These are phyloP conservation scores for Smittia sp. DNA, from an alignment of 2,888 invertebrate genomes.

Conservation along the genomic window DNA sequence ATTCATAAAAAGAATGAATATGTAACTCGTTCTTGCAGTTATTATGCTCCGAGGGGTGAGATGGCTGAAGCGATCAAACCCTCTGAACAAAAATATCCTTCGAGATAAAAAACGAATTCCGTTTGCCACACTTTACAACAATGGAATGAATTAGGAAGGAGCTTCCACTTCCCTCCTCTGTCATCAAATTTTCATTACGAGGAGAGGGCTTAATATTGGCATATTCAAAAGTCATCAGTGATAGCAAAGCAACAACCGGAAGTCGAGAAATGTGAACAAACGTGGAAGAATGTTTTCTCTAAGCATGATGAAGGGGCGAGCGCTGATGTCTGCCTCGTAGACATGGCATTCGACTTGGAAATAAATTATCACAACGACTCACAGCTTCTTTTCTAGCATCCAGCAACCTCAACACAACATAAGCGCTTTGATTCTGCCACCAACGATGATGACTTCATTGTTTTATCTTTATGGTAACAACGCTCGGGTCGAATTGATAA, in stretches of 20 bases:
- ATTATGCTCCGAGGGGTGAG: no score
- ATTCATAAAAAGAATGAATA: background rate
- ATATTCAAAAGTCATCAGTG: conserved; percentile 25
- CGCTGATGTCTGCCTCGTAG: background rate
- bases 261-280: conserved; percentile 2
- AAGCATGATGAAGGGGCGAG: conserved; percentile 4
- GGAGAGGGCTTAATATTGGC: conserved; percentile 22
- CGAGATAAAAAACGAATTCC: conserved; percentile 2
- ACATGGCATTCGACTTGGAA: no score
- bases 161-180: background rate
- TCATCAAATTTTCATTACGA: conserved; percentile 28
- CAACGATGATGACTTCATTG: conserved; percentile 23
- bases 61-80: background rate
- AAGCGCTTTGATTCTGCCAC: background rate
- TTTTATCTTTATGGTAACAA: conserved; percentile 25
- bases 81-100: background rate
- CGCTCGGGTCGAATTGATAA: conserved; percentile 21
- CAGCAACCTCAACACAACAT: background rate
- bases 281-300: background rate
- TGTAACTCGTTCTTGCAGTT: no score
- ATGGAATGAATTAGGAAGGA: conserved; percentile 2
- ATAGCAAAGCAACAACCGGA: conserved; percentile 30
- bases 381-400: no score
- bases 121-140: conserved; percentile 22
- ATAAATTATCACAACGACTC: no score